Evolutionary conservation across 2,113 vertebrate genomes (phyloP).

Genomic region (Spheniscus mendiculus): DNA sequence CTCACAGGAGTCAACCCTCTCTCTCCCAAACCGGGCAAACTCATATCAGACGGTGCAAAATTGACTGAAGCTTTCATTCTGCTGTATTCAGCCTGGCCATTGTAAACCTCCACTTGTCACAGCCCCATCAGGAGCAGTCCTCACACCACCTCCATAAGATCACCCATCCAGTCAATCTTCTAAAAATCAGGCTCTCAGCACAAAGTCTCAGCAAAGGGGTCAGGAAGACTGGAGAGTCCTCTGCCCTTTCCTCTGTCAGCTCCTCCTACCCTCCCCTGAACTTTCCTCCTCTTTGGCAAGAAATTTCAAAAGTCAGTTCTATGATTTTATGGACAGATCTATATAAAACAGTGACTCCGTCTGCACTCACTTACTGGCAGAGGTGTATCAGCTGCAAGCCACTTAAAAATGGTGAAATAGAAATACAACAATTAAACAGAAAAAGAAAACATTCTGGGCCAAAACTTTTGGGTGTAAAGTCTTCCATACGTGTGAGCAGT

Average conservation of each 20-base stretch:
- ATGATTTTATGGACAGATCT: constrained; percentile 35
- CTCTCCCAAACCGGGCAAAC: neutral
- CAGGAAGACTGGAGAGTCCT: neutral
- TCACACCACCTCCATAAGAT: neutral
- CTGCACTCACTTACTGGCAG: constrained; percentile 41
- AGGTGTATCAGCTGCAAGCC: constrained; percentile 5
- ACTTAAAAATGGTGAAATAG: constrained; percentile 24
- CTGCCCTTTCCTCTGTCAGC: neutral
- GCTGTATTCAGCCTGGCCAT: neutral
- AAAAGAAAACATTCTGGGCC: neutral
- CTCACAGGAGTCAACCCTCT: neutral
- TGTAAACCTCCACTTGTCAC: neutral
- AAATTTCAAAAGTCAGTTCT: constrained; percentile 15
- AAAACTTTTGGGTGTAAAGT: neutral
- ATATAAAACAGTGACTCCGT: constrained; percentile 46
- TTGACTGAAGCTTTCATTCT: neutral
- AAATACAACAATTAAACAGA: constrained; percentile 26
- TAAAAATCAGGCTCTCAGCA: neutral
- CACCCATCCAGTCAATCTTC: neutral
- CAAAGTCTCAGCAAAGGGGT: neutral
- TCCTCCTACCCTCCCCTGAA: neutral
- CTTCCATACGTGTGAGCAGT: neutral
- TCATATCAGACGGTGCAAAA: neutral
- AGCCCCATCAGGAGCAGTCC: neutral
- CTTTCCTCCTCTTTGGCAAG: constrained; percentile 24